Evolutionary conservation across 2,888 invertebrate genomes (phyloP), one percentile per base, ranked within the genome.

Genomic region (Trachelus stipa): DNA sequence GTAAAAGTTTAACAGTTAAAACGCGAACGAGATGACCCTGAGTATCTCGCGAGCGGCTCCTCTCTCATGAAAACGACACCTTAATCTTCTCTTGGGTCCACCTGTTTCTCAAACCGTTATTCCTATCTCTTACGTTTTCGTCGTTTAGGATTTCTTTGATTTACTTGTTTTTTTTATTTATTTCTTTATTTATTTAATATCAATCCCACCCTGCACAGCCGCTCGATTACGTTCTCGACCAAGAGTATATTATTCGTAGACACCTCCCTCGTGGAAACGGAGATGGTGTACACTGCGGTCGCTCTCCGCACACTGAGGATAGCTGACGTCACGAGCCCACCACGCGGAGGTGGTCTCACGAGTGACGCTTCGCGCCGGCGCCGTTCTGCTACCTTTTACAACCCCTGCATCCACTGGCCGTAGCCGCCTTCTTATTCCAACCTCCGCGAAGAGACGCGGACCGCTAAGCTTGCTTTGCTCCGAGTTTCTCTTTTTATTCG

Each of bases 281-380:
- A 88, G 87, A 87, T 87, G 88, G 87, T 89, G 87, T 84, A 88
- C 89, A 88, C 90, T 90, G 89, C 90, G 90, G 90, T 90, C 89
- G 90, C 89, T 90, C 90, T 90, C 91, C 90, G 91, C 90, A 87
- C 90, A 90, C 91, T 91, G 91, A 90, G 88, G 84, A 83, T 84
- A 87, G 85, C 88, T 90, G 90, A 90, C 90, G 90, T 90, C 91
- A 90, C 87, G 88, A 89, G 87, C 87, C 88, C 88, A 89, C 90
- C 90, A 90, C 91, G 90, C 89, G 90, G 90, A 89, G 89, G 88
- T 87, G 88, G 89, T 87, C 85, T 90, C 88, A 87, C 89, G 85
- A 87, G 76, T 79, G 73, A 85, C 86, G 86, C 83, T 83, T 84
- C 87, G 90, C 90, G 90, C 89, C 88, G 87, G 89, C 90, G 90